These are phyloP conservation scores for Enchytraeus crypticus DNA, from an alignment of 2,888 invertebrate species.

Conservation along the genomic window DNA sequence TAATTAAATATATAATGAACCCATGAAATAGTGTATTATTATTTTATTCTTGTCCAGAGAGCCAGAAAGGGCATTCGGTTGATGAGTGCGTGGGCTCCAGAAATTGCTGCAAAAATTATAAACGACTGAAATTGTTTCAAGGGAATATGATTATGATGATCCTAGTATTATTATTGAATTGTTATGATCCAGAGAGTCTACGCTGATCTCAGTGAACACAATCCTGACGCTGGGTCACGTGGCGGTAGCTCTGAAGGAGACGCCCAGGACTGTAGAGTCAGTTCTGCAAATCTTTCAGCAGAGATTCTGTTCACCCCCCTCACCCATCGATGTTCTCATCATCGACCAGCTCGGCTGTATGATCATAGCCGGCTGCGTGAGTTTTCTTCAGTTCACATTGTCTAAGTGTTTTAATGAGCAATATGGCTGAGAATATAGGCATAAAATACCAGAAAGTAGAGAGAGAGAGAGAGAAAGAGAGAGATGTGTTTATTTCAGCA, in stretches of 20 bases:
- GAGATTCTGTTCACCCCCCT: constrained; percentile 80
- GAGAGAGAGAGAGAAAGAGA: no score
- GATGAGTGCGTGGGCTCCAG: no score
- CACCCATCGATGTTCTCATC: constrained; percentile 82
- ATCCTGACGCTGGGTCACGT: constrained; percentile 85
- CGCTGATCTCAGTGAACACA: constrained; percentile 87
- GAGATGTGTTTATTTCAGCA: no score
- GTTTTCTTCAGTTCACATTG: constrained; percentile 21
- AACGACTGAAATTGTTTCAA: no score
- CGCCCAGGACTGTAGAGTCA: constrained; percentile 85
- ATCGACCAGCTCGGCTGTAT: constrained; percentile 96
- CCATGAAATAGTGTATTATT: no score
- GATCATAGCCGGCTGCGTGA: constrained; percentile 67
- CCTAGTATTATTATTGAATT: no score
- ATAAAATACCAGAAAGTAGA: no score
- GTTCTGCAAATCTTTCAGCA: constrained; percentile 95
- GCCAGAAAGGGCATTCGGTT: no score
- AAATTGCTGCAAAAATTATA: no score
- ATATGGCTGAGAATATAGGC: neutral
- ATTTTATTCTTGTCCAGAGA: no score
- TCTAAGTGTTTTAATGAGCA: neutral
- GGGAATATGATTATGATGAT: no score
- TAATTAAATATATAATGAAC: no score
- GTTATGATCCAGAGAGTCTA: constrained; percentile 71
- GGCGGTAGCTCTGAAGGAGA: constrained; percentile 84